Evolutionary conservation across 1,140 invertebrate species (phyloP).

Genomic region (Meloidogyne chitwoodi): DNA sequence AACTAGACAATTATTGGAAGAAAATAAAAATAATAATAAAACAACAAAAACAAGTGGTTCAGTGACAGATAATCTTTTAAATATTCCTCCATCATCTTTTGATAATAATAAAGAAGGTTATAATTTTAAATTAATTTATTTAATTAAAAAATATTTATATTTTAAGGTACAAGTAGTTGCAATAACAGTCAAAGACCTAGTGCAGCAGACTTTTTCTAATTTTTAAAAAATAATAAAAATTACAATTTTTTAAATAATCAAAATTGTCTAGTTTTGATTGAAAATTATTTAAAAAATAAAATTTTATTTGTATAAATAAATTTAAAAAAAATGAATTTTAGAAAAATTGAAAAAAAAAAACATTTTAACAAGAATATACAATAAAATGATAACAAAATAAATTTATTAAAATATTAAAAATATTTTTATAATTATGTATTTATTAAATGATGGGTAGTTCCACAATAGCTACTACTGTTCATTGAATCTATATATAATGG

Average conservation of each 20-base stretch:
- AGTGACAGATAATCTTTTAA: slow-evolving; percentile 29
- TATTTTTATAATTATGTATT: background rate
- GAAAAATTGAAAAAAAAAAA: background rate
- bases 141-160: background rate
- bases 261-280: background rate
- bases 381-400: background rate
- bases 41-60: slow-evolving; percentile 2
- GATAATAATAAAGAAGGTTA: background rate
- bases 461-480: background rate
- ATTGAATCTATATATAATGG: background rate
- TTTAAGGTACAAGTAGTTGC: background rate
- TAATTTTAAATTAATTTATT: background rate
- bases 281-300: background rate
- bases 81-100: slow-evolving; percentile 17
- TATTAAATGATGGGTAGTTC: background rate
- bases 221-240: background rate
- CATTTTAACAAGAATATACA: background rate
- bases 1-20: background rate
- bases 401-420: background rate
- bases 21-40: background rate
- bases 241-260: background rate
- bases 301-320: too few relatives aligned
- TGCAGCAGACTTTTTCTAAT: slow-evolving; percentile 27
- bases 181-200: background rate
- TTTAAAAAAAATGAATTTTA: background rate